Evolutionary conservation across 2,113 vertebrate genomes (phyloP), one percentile per base, ranked within the genome.

Genomic region (Dermatemys mawii): DNA sequence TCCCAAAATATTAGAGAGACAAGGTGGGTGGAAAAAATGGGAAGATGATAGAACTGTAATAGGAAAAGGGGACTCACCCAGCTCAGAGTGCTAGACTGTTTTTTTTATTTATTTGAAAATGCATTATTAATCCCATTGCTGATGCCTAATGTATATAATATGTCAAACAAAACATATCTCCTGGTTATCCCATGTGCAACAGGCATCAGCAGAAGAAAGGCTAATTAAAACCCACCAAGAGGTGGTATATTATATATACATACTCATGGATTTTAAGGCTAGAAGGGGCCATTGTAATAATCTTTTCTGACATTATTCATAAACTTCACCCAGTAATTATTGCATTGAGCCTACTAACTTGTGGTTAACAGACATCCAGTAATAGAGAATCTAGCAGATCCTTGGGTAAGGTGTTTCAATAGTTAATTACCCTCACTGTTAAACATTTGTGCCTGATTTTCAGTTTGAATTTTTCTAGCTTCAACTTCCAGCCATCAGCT

Each of bases 161-260:
- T 75, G 38, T 75, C 38, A 75, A 75, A 26, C 41, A 75, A 75
- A 41, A 44, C n/a, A 24, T 75, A 41, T 26, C 41, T 76, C 19
- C 63, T 38, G 19, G 19, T n/a, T 38, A 22, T 38, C 63, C 16
- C 35, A 44, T 73, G 5, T 17, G 11, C 49, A 79, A 86, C 46
- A 89, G 75, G 3, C 6, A 8, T 3, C 63, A 22, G 35, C 63
- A 70, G 63, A 70, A 70, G 5, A 38, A 70, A n/a, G 2, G n/a
- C 63, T 70, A 67, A n/a, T n/a, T n/a, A n/a, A 67, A 38, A 17
- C 63, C 63, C n/a, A 38, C 63, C 21, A 70, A 38, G 35, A 67
- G n/a, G 63, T 21, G 5, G 4, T 70, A 3, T 8, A 12, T 26
- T 7, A 1, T 27, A 81, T 32, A n/a, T 3, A 0, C 51, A 13